Conservation (phyloP, 2,113 vertebrate genomes). For the Tupaia tana region DNA sequence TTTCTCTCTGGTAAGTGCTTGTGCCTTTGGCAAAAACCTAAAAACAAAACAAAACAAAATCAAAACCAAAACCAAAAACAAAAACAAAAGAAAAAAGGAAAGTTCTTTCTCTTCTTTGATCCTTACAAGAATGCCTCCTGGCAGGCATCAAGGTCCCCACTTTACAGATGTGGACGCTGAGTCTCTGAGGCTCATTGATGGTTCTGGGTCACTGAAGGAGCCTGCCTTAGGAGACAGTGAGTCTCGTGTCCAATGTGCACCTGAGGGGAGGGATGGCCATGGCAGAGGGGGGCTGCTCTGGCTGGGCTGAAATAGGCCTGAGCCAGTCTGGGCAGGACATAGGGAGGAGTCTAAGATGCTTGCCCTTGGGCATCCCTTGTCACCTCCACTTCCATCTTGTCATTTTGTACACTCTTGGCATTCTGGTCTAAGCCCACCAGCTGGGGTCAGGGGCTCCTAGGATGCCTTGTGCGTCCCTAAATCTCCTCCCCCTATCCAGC, state of each 20-base stretch:
- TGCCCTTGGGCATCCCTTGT: fast-evolving
- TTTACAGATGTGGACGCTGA: not conserved
- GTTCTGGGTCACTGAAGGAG: not conserved
- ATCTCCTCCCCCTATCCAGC: not conserved
- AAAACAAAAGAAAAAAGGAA: no score
- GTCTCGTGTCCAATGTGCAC: no score
- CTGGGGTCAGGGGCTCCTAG: not conserved
- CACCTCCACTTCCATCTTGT: fast-evolving
- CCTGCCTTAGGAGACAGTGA: fast-evolving
- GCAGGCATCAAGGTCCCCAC: fast-evolving
- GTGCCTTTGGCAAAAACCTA: no score
- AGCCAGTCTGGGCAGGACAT: not conserved
- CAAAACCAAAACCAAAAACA: no score
- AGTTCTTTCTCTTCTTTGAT: not conserved
- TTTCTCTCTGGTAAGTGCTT: no score
- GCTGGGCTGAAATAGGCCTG: not conserved
- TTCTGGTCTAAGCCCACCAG: not conserved
- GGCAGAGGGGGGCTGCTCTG: not conserved
- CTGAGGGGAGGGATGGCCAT: not conserved
- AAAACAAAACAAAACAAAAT: no score
- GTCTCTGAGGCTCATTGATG: not conserved
- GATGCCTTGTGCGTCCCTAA: fast-evolving
- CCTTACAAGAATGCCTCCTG: not conserved
- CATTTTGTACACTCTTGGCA: not conserved
- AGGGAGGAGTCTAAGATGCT: not conserved